Evolutionary conservation across 2,113 vertebrate species (phyloP).

Genomic region (Vidua macroura): DNA sequence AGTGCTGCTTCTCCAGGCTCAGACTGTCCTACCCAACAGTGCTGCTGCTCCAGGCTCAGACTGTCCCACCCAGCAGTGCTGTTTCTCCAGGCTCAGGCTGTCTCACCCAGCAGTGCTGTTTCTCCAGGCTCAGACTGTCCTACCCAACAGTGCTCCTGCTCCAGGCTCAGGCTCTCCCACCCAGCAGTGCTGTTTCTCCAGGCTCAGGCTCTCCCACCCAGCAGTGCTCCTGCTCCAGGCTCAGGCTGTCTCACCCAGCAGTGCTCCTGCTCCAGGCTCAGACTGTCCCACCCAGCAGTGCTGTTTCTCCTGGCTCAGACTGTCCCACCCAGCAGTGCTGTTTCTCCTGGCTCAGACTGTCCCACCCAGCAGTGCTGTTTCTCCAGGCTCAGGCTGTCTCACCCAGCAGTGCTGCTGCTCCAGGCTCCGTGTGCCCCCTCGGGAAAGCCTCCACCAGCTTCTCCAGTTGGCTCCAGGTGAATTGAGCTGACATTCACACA

Average conservation of each 20-base stretch:
- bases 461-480: background rate
- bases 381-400: background rate
- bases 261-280: too few species aligned
- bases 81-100: too few species aligned
- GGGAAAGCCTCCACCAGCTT: background rate
- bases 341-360: background rate
- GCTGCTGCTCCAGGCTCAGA: too few species aligned
- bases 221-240: too few species aligned
- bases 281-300: too few species aligned
- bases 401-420: background rate
- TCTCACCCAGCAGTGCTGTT: background rate
- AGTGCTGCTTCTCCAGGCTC: background rate
- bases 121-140: background rate
- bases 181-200: background rate
- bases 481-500: background rate
- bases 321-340: too few species aligned
- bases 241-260: too few species aligned
- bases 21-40: too few species aligned
- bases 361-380: background rate
- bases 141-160: background rate
- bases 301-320: background rate
- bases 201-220: background rate
- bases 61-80: too few species aligned
- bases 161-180: background rate
- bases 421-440: accelerated